Base-by-base conservation (phyloP, 2,888 invertebrate species). In the Stegophylla sp. region DNA sequence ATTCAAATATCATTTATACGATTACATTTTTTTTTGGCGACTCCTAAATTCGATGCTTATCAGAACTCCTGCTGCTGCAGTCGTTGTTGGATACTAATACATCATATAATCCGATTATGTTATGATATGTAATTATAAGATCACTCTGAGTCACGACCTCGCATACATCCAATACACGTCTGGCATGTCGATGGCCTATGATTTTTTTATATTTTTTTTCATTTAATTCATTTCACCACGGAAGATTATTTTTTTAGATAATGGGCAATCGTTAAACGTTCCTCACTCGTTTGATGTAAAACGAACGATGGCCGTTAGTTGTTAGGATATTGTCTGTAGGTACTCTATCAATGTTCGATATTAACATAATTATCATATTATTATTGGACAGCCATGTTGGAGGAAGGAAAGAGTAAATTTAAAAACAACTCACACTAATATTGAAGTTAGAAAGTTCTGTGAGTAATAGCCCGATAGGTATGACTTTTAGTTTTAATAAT, bases 91-190 rank as follows among this genome's bases (percentile, higher is more conserved):
- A 73, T 53, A 73, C 59, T 59, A 73, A 59, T 73, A 73, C 59
- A 59, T 73, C 72, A 73, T 73, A 59, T 73, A 59, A 45, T 34
- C 43, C 59, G 59, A 59, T 59, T 59, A 73, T 26, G 13, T 26
- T 73, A 59, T 43, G 43, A 45, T 43, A 43, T 59, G 59, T 73
- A 73, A 73, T 73, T 73, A 59, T 59, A 59, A 73, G 59, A 73
- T 41, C 59, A 59, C 72, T 73, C n/a, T 17, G 4, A 59, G 72
- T 73, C 72, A 73, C 72, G 72, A 73, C 72, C 45, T 73, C 72
- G 72, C 26, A 26, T 73, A 43, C 59, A 43, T 59, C 59, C 59
- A n/a, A 73, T 34, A 34, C 34, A 34, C 26, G 56, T 26, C 72
- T 59, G 9, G 23, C 26, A n/a, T 69, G 51, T n/a, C 13, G 51